Evolutionary conservation across 2,113 vertebrate genomes (phyloP), one percentile per base, ranked within the genome.

Genomic region (Empidonax alnorum): DNA sequence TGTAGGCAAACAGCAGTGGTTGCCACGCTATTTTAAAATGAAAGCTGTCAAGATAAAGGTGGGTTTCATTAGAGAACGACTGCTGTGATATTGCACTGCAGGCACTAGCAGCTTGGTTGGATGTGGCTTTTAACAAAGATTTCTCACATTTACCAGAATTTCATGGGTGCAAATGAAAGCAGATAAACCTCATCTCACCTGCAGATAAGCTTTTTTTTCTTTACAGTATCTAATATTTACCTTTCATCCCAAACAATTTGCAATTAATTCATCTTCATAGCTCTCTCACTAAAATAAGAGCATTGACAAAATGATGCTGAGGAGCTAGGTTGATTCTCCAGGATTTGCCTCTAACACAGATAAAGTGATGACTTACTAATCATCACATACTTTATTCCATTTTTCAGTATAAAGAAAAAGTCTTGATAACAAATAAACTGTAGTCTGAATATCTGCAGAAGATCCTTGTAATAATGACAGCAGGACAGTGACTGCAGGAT

Each of bases 11-110:
- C 50, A 91, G 53, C 84, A 83, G 56, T 77, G 55, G 31, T 92
- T 85, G 71, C 71, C 71, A 79, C 49, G 23, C 77, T 84, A 61
- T 79, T 95, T 94, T 69, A 63, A 93, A 84, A 85, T 80, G 52
- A 93, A 93, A 88, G 66, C 84, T 77, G 58, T 61, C 39, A 49
- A 65, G 75, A 73, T 95, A 94, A 93, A 86, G 63, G 52, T 89
- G 71, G 39, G 41, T 76, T 91, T 94, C 91, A 63, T 91, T 94
- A 94, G 81, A 76, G 59, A 91, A 75, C 67, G 46, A 83, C 63
- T 68, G 10, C 58, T 77, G 87, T 35, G 76, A 73, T 78, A 22
- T 9, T 76, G 28, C 37, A 61, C 76, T 58, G 71, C n/a, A 80
- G 78, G 80, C 47, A 23, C 25, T 24, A 47, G 25, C 59, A 65